Base-by-base conservation (phyloP, 2,888 invertebrate species). In the Coremacera marginata region DNA sequence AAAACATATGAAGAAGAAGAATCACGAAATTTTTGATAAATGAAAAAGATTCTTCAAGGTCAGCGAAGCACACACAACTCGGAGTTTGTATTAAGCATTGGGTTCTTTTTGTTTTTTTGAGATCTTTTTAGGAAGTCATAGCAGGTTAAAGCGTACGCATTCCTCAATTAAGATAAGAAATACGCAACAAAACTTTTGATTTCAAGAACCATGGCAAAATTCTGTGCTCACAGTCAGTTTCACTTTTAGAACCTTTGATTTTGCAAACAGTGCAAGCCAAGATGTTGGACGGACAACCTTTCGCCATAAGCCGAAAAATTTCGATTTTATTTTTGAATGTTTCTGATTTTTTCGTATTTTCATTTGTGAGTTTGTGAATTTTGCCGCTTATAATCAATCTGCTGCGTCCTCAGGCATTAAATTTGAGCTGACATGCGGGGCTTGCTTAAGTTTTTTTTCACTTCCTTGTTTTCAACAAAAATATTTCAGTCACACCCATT, bases 31-130 rank as follows among this genome's bases (percentile, higher is more conserved):
- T 87, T 87, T 85, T 87, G 86, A 82, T 83, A 82, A 81, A 80
- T 81, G 79, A 80, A 82, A 78, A 81, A 82, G 83, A 84, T 83
- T 83, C 85, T 87, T 86, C 86, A 86, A 86, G 86, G 86, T 87
- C 86, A 83, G 82, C 76, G 81, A 78, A 52, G 77, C 70, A 63
- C 34, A 22, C 70, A 19, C 22, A 25, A 82, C 79, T 62, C 52
- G 37, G 27, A n/a, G 19, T 57, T 37, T 5, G 22, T 5, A 57
- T 22, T 37, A 31, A 52, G 8, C 22, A 8, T 3, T 11, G 25
- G 8, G 3, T 14, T 60, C 4, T 60, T 22, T 25, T 25, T 60
- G 7, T 60, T 27, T 44, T 14, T 44, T 44, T 37, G 1, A 5
- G 8, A 5, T 55, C 8, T 37, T 14, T 44, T 44, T 11, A 11